Base-by-base conservation (phyloP, 2,888 invertebrate genomes). In the Meganola albula region DNA sequence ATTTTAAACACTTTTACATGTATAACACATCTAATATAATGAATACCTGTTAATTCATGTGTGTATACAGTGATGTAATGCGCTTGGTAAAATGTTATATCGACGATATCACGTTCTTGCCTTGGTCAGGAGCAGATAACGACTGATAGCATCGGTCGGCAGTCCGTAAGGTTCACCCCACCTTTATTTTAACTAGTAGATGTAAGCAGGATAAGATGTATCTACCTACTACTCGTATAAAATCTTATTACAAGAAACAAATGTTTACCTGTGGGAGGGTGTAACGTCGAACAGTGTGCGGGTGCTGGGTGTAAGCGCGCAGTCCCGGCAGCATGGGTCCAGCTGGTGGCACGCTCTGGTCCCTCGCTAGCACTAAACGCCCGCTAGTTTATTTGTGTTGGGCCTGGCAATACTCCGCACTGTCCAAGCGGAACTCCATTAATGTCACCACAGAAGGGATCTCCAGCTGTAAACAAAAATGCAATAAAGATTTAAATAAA, bases 391-490 rank as follows among this genome's bases (percentile, higher is more conserved):
- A 94, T 94, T 95, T 95, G 96, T 96, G 96, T 93, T 97, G 97
- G 87, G 96, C 96, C 92, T 96, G 96, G 93, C 97, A 97, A 91
- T 96, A 97, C 90, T 97, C 96, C 90, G 96, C 95, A 88, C 96
- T 96, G 92, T 96, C 96, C 92, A 96, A 93, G 90, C 94, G 93
- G 94, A 96, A 96, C 96, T 95, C 95, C 95, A 95, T 95, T 93
- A 93, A 94, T 93, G 93, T 93, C 91, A 91, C 92, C 91, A 93
- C 92, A 90, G 91, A 92, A 92, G 92, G 91, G 90, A 91, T 91
- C 88, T 90, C 91, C 90, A 93, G 90, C 94, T 94, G 92, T 68
- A 66, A 71, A 52, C 34, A 50, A 39, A 42, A n/a, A n/a, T n/a
- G n/a, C 20, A 23, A 35, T 10, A 35, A n/a, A 7, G 21, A 38